Evolutionary conservation across 2,113 vertebrate species (phyloP).

Genomic region (Aythya baeri): DNA sequence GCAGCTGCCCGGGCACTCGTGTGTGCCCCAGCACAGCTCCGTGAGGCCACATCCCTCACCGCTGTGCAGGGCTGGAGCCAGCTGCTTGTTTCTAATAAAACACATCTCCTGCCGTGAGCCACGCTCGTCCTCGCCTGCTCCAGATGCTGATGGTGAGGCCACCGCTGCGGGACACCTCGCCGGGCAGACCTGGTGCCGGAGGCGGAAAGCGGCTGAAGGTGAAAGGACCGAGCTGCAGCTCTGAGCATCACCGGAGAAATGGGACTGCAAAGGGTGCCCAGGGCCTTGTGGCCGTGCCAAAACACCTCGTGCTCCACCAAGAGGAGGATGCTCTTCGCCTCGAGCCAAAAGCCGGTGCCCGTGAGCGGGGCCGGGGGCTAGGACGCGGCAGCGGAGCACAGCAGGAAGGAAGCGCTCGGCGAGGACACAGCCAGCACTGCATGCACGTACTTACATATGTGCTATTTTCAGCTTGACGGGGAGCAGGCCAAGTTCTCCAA

Average conservation of each 20-base stretch:
- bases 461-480: slow-evolving; percentile 67
- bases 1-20: background rate
- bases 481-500: slow-evolving; percentile 56
- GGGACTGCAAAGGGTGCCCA: too few species aligned
- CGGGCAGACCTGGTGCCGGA: background rate
- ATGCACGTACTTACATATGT: slow-evolving; percentile 38
- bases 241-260: background rate
- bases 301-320: background rate
- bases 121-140: background rate
- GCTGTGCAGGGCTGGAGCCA: background rate
- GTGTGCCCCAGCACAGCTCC: background rate
- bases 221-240: background rate
- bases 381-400: background rate
- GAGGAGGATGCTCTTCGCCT: background rate
- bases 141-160: slow-evolving; percentile 14
- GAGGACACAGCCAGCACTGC: slow-evolving; percentile 51
- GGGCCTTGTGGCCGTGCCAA: too few species aligned
- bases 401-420: slow-evolving; percentile 47
- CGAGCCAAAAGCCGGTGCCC: background rate
- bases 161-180: background rate
- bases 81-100: slow-evolving; percentile 25
- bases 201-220: background rate
- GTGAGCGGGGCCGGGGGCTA: background rate
- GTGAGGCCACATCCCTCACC: background rate
- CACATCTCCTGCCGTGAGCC: background rate